Conservation (phyloP, 2,888 invertebrate species). For the Drosophila aldrichi region DNA sequence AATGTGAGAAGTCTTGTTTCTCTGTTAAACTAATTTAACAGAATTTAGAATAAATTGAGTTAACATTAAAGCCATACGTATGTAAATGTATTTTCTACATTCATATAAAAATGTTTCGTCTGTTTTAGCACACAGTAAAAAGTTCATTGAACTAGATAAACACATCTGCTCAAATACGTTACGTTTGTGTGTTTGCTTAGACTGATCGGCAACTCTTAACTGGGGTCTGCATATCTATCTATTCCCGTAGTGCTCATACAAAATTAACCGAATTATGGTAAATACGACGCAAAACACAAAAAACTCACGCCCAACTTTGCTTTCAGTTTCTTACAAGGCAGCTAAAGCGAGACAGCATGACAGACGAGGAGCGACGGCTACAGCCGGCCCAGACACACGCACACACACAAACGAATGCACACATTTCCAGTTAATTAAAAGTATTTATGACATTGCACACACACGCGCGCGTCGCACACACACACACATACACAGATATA, state of each 20-base stretch:
- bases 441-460: conserved; percentile 1
- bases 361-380: conserved; percentile 14
- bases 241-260: conserved; percentile 32
- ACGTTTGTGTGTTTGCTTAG: conserved; percentile 12
- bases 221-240: conserved; percentile 30
- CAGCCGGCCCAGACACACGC: conserved; percentile 23
- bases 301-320: conserved; percentile 66
- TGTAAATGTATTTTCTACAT: conserved; percentile 1
- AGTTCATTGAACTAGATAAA: conserved; percentile 64
- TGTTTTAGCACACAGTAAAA: background rate
- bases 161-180: conserved; percentile 66
- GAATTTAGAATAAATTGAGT: background rate
- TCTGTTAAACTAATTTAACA: conserved; percentile 5
- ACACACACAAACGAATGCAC: background rate
- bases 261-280: conserved; percentile 74
- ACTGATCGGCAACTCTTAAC: conserved; percentile 44
- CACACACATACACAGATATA: conserved; percentile 18
- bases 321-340: conserved; percentile 47
- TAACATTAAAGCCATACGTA: background rate
- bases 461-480: conserved; percentile 5
- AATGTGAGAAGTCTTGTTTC: background rate
- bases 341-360: conserved; percentile 37
- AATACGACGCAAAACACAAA: conserved; percentile 49
- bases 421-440: conserved; percentile 2
- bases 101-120: background rate